phyloP scores from a whole-genome alignment of 2,113 vertebrate species.

The Lanius ludovicianus region DNA sequence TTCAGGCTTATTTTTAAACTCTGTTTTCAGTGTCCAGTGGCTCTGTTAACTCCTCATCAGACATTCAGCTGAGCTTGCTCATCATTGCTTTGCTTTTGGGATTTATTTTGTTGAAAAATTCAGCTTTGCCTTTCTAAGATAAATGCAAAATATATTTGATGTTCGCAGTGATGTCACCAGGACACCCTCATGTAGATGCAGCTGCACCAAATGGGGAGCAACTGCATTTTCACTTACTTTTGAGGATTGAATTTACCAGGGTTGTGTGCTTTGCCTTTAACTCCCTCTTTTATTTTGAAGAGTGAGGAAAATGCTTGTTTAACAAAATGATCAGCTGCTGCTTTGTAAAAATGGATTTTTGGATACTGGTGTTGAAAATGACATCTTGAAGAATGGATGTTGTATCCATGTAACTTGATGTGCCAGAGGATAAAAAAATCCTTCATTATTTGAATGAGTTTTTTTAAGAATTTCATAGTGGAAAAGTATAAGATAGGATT shows the following conservation, averaged over 20 bases:
- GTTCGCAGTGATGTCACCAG: background rate
- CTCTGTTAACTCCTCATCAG: conserved; percentile 2
- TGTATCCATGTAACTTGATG: background rate
- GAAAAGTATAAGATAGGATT: background rate
- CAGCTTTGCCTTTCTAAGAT: background rate
- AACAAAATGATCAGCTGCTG: background rate
- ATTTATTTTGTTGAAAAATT: background rate
- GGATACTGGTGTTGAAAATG: background rate
- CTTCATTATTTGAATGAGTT: background rate
- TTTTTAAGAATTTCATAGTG: background rate
- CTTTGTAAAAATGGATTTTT: background rate
- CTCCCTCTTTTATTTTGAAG: background rate
- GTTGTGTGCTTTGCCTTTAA: background rate
- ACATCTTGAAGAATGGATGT: background rate
- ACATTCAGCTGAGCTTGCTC: background rate
- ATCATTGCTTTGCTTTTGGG: background rate
- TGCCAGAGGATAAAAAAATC: background rate
- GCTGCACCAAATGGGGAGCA: background rate
- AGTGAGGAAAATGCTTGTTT: background rate
- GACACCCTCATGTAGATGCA: background rate
- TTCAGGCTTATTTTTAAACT: conserved; percentile 7
- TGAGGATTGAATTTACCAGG: background rate
- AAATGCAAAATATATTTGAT: background rate
- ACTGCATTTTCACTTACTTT: background rate
- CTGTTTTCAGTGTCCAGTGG: background rate